Conservation (phyloP, 2,113 vertebrate species). For the Chaenocephalus aceratus region DNA sequence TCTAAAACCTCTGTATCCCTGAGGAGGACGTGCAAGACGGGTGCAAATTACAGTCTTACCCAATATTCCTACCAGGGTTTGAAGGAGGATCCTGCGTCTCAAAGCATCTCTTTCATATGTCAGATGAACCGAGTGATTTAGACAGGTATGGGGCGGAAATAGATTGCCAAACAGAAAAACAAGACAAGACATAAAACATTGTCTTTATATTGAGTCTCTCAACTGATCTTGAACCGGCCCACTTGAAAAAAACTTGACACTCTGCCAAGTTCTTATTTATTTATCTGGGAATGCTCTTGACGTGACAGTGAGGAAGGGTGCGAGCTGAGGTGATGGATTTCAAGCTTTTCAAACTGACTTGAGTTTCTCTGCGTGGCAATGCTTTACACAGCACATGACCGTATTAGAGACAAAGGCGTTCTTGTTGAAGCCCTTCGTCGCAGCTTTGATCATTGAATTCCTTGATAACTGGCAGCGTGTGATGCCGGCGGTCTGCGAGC, state of each 20-base stretch:
- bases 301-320: constrained; percentile 17
- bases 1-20: constrained; percentile 58
- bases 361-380: background rate
- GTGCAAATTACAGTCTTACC: constrained; percentile 28
- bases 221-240: constrained; percentile 27
- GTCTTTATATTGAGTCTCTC: constrained; percentile 22
- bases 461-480: constrained; percentile 40
- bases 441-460: constrained; percentile 42
- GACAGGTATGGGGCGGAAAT: constrained; percentile 28
- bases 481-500: constrained; percentile 33
- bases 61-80: constrained; percentile 2
- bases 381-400: constrained; percentile 31
- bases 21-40: constrained; percentile 29
- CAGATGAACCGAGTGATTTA: background rate
- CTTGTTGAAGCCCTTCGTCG: constrained; percentile 44
- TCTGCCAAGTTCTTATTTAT: constrained; percentile 31
- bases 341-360: constrained; percentile 29
- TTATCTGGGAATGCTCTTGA: constrained; percentile 29
- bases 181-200: constrained; percentile 7
- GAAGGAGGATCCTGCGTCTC: constrained; percentile 9
- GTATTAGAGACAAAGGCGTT: constrained; percentile 36
- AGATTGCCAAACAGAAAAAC: constrained; percentile 24
- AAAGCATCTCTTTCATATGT: constrained; percentile 13
- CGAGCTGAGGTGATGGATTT: constrained; percentile 30
- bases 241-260: constrained; percentile 10